Evolutionary conservation across 2,113 vertebrate species (phyloP).

Genomic region (Gulo gulo): DNA sequence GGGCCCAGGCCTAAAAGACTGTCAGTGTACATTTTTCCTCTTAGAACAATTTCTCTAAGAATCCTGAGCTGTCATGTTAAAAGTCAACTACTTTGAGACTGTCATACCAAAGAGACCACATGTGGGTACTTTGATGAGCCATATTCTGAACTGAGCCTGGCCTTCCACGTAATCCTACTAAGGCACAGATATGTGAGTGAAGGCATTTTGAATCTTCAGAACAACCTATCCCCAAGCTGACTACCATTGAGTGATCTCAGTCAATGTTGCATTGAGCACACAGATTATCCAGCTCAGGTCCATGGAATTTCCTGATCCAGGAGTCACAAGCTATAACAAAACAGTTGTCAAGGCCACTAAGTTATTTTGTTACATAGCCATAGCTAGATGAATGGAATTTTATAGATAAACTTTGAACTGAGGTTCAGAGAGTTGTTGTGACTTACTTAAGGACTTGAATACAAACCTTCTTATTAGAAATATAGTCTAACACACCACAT

Average conservation of each 20-base stretch:
- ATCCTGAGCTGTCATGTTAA: background rate
- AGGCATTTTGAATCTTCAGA: background rate
- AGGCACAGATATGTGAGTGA: background rate
- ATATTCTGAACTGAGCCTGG: background rate
- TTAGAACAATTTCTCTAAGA: background rate
- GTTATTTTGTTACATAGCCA: background rate
- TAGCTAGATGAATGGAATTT: background rate
- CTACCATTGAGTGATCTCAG: background rate
- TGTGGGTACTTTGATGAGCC: background rate
- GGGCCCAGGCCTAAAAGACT: background rate
- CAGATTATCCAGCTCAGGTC: background rate
- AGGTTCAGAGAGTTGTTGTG: background rate
- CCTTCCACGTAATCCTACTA: background rate
- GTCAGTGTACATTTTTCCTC: background rate
- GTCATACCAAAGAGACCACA: background rate
- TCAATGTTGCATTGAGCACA: background rate
- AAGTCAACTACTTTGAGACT: background rate
- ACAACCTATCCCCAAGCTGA: background rate
- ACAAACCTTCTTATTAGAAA: background rate
- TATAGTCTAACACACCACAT: background rate
- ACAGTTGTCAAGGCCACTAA: background rate
- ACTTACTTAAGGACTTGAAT: background rate
- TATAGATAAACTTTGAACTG: background rate
- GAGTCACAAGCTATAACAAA: background rate
- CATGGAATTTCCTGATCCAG: background rate